Percentiles rank a stretch among this genome's conserved stretches.
Conservation (phyloP, 2,113 vertebrate genomes). For the Pantherophis guttatus region DNA sequence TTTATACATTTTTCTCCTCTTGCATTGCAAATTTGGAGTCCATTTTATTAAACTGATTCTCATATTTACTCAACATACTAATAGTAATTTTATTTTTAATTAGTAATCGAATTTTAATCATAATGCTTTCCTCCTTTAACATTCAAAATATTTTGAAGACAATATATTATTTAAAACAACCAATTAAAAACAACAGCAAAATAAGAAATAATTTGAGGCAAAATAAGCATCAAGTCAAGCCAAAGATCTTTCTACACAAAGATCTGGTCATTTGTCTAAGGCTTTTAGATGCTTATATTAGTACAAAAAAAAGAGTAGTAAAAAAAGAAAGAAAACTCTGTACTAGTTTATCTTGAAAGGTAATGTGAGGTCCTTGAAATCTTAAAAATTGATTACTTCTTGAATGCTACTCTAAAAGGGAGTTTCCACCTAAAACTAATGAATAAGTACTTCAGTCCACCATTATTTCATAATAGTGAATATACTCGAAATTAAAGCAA, state of each 20-base stretch:
- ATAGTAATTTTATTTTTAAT: not conserved
- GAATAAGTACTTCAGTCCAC: not conserved
- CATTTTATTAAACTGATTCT: not conserved
- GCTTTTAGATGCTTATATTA: not conserved
- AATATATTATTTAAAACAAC: not conserved
- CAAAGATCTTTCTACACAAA: not conserved
- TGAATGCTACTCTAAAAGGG: not conserved
- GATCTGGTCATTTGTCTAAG: not conserved
- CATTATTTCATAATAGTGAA: not conserved
- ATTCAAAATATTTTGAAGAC: not conserved
- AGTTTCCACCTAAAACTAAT: not conserved
- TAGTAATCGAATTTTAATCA: not conserved
- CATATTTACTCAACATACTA: not conserved
- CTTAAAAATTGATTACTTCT: not conserved
- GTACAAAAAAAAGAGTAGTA: not conserved
- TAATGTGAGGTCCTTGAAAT: not conserved
- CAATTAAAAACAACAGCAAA: not conserved
- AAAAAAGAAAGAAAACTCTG: not conserved
- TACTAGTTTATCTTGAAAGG: not conserved
- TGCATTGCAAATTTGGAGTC: not conserved
- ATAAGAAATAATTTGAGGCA: not conserved
- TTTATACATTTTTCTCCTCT: not conserved
- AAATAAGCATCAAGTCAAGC: not conserved
- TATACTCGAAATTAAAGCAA: not conserved
- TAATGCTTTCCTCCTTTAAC: not conserved